Evolutionary conservation across 2,113 vertebrate species (phyloP).

Genomic region (Pleuronectes platessa): DNA sequence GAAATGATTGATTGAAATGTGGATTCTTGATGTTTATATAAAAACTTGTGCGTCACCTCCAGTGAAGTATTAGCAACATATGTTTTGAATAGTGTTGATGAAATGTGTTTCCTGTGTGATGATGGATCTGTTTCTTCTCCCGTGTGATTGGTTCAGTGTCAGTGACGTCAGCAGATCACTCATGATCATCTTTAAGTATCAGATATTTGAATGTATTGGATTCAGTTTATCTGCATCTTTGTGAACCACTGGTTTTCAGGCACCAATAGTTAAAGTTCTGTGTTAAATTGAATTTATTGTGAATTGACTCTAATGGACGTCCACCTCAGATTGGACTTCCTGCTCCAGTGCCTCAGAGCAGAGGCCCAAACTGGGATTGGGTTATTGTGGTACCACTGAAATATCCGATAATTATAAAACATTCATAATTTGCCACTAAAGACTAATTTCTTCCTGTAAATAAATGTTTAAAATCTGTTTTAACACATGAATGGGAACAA

Average conservation of each 20-base stretch:
- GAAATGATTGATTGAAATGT: background rate
- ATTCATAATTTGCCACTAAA: too few species aligned
- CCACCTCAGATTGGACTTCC: too few species aligned
- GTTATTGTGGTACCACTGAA: background rate
- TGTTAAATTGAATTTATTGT: too few species aligned
- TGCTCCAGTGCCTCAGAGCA: too few species aligned
- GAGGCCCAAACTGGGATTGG: too few species aligned
- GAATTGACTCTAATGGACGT: too few species aligned
- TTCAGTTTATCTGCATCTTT: background rate
- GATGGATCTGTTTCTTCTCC: background rate
- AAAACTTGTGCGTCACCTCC: background rate
- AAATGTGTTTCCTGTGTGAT: too few species aligned
- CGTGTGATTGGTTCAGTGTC: conserved; percentile 4
- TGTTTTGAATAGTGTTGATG: conserved; percentile 52
- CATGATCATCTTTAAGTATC: background rate
- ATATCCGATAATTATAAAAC: too few species aligned
- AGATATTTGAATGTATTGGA: conserved; percentile 54
- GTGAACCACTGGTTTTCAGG: background rate
- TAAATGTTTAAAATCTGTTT: too few species aligned
- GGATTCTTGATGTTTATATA: background rate
- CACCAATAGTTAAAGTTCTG: too few species aligned
- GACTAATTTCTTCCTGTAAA: too few species aligned
- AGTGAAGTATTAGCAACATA: conserved; percentile 57
- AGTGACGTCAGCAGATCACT: conserved; percentile 13
- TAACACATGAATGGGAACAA: too few species aligned